These are phyloP conservation scores for Pinctada fucata DNA, from an alignment of 2,888 invertebrate genomes.

Conservation along the genomic window DNA sequence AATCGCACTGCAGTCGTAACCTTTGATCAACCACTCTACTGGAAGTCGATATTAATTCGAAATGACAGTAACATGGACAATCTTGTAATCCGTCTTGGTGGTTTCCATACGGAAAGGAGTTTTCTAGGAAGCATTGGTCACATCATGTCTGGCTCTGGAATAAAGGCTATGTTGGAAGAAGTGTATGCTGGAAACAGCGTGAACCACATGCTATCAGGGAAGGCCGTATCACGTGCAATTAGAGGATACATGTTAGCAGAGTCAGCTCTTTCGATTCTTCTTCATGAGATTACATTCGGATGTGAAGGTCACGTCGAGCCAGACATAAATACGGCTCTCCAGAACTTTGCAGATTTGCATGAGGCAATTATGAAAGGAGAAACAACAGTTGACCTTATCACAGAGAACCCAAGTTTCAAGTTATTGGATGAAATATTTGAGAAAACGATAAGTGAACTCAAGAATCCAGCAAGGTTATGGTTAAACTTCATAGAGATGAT, in stretches of 20 bases:
- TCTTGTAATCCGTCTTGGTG: conserved; percentile 41
- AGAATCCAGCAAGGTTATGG: conserved; percentile 37
- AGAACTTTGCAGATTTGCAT: too few relatives aligned
- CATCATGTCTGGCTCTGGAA: conserved; percentile 48
- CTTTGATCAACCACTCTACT: too few relatives aligned
- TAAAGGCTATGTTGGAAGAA: conserved; percentile 48
- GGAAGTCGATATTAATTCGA: too few relatives aligned
- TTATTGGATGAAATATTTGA: too few relatives aligned
- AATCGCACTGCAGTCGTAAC: too few relatives aligned
- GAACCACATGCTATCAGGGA: conserved; percentile 50
- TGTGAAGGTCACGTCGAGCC: too few relatives aligned
- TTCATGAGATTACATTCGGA: too few relatives aligned
- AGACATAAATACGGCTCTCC: too few relatives aligned
- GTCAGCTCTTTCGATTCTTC: conserved; percentile 27
- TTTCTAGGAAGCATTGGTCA: conserved; percentile 54
- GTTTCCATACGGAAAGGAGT: conserved; percentile 47
- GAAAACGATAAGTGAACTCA: background rate
- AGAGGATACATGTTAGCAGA: conserved; percentile 50
- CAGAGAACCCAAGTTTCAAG: too few relatives aligned
- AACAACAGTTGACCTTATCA: too few relatives aligned
- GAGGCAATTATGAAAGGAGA: too few relatives aligned
- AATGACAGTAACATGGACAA: too few relatives aligned
- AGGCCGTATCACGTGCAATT: conserved; percentile 49
- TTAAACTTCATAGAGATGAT: conserved; percentile 40
- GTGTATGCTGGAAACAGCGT: conserved; percentile 51